A percentile compares a stretch with the other conserved stretches of the same genome.
These are phyloP conservation scores for Meloe dianella DNA, from an alignment of 2,888 invertebrate genomes.

Conservation along the genomic window DNA sequence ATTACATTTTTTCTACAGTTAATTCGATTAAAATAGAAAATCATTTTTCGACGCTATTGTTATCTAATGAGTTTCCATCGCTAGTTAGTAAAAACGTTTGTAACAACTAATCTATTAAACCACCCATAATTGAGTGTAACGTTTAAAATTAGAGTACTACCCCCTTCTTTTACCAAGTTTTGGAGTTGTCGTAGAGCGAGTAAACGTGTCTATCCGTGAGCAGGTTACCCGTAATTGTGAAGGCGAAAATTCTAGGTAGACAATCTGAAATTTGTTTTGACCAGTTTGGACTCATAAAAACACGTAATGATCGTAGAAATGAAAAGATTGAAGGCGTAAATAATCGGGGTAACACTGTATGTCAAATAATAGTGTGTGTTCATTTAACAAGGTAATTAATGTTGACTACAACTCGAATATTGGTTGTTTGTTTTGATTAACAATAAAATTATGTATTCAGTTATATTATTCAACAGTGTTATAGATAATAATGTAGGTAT, in stretches of 20 bases:
- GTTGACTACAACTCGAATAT: constrained; percentile 20
- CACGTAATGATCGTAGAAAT: too few relatives aligned
- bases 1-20: not conserved
- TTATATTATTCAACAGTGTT: constrained; percentile 14
- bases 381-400: constrained; percentile 25
- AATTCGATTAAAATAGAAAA: not conserved
- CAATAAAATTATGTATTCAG: constrained; percentile 22
- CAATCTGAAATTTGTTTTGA: too few relatives aligned
- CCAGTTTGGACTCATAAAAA: too few relatives aligned
- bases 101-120: constrained; percentile 10
- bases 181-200: too few relatives aligned
- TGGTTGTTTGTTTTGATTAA: constrained; percentile 28
- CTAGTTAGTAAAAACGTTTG: too few relatives aligned
- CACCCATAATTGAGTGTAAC: constrained; percentile 16
- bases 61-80: constrained; percentile 8
- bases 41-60: not conserved
- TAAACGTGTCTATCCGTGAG: too few relatives aligned
- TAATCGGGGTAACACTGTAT: too few relatives aligned
- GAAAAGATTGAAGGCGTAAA: too few relatives aligned
- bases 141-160: too few relatives aligned
- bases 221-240: too few relatives aligned
- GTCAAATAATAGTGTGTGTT: constrained; percentile 20
- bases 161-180: too few relatives aligned
- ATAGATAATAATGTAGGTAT: constrained; percentile 7
- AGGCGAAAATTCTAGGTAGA: too few relatives aligned